Base-by-base conservation (phyloP, 2,113 vertebrate species). In the Gasterosteus nipponicus region DNA sequence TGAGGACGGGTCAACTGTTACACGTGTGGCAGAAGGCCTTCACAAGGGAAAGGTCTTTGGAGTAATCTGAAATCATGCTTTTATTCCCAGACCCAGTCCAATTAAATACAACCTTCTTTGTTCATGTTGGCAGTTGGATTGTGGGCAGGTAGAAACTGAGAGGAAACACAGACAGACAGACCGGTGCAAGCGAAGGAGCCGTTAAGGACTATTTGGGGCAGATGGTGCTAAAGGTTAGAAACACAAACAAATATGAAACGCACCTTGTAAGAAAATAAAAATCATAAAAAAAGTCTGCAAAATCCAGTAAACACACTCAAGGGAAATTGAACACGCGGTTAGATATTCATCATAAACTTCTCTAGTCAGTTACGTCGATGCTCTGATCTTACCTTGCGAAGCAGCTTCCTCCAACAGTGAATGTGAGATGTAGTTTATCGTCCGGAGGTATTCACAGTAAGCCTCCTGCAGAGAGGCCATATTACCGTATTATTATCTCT, bases 381-480 rank as follows among this genome's bases (percentile, higher is more conserved):
- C 7, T 63, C 26, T 62, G 19, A 31, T 61, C 85, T 89, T 93
- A 98, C 97, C 94, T 89, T 91, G 87, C 0, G 80, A 81, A 0
- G 73, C 89, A 35, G 89, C 92, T 62, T 98, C 95, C 62, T 98
- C 96, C 82, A 97, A 88, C 63, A 99, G 92, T 68, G 90, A 92
- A 73, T 96, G 95, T 59, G 96, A 95, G 42, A 98, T 96, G 76
- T 94, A 96, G 87, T 91, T 91, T 83, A 99, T 95, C 78, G 96
- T 97, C 81, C 89, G 93, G 57, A 99, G 91, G 77, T 98, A 99
- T 80, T 97, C 95, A 53, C 88, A 87, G 35, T 98, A 98, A 0
- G 97, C 97, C 72, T 98, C 97, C 97, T 99, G 89, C 51, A 84
- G 59, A 76, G 19, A 79, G 29, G 84, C 33, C 90, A 95, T 82